These are phyloP conservation scores for Platerodrilus igneus DNA, from an alignment of 2,888 invertebrate genomes.

Conservation along the genomic window DNA sequence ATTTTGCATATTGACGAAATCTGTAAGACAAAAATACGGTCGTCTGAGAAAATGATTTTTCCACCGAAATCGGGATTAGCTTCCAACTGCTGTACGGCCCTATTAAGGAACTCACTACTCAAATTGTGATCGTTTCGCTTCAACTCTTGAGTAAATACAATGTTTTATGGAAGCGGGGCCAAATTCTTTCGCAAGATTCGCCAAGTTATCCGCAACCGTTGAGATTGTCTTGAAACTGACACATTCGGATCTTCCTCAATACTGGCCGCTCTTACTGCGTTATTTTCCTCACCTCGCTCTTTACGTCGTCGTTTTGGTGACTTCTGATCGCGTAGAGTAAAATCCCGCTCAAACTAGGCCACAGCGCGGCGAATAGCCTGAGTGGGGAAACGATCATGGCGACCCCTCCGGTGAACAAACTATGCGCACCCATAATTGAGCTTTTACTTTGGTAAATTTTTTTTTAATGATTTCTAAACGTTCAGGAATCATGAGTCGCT, in stretches of 20 bases:
- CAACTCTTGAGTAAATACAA: constrained; percentile 11
- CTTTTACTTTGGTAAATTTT: too few relatives aligned
- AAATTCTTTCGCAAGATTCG: constrained; percentile 13
- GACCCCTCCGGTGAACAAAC: too few relatives aligned
- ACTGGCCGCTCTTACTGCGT: constrained; percentile 9
- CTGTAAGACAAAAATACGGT: too few relatives aligned
- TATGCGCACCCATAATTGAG: too few relatives aligned
- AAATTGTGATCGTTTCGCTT: too few relatives aligned
- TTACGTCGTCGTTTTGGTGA: too few relatives aligned
- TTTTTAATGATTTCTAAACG: too few relatives aligned
- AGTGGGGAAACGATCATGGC: too few relatives aligned
- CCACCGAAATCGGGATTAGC: constrained; percentile 12
- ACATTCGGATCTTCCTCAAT: constrained; percentile 10
- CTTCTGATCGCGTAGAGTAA: too few relatives aligned
- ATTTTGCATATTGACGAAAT: constrained; percentile 31
- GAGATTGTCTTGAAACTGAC: constrained; percentile 9
- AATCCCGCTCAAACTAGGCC: too few relatives aligned
- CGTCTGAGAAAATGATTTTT: constrained; percentile 15
- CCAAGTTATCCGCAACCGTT: constrained; percentile 11
- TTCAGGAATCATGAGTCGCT: too few relatives aligned
- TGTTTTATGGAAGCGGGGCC: constrained; percentile 12
- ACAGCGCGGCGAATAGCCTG: too few relatives aligned
- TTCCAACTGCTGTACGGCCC: constrained; percentile 12
- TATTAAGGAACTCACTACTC: constrained; percentile 9
- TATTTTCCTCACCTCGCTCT: constrained; percentile 12